Conservation (phyloP, 2,113 vertebrate species). For the Atractosteus spatula region DNA sequence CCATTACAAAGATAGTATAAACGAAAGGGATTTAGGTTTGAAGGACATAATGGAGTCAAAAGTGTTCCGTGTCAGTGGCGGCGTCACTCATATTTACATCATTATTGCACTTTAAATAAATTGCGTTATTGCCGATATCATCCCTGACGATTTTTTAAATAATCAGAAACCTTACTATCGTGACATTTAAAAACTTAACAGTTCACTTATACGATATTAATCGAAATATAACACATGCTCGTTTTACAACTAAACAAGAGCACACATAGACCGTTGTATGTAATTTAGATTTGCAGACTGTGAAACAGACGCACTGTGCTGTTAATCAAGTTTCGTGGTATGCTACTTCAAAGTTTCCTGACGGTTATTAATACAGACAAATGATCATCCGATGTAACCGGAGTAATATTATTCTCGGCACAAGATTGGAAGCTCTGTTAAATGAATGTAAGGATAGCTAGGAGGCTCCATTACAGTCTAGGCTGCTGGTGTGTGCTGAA, state of each 20-base stretch:
- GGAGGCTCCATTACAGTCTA: background rate
- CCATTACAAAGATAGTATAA: too few species aligned
- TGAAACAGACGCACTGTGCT: background rate
- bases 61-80: too few species aligned
- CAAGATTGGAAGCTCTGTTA: conserved; percentile 4
- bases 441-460: conserved; percentile 2
- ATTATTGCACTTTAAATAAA: too few species aligned
- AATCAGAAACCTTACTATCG: too few species aligned
- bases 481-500: conserved; percentile 10
- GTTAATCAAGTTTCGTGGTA: background rate
- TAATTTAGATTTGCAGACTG: background rate
- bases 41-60: too few species aligned
- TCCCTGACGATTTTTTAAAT: too few species aligned
- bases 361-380: conserved; percentile 23
- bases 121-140: too few species aligned
- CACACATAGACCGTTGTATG: background rate
- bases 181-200: too few species aligned
- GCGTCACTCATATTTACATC: too few species aligned
- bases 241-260: background rate
- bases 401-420: conserved; percentile 3
- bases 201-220: too few species aligned
- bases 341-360: conserved; percentile 11
- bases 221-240: too few species aligned
- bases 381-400: conserved; percentile 12
- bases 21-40: too few species aligned